Conservation (phyloP, 2,797 vertebrate species). For the Lithobates pipiens region DNA sequence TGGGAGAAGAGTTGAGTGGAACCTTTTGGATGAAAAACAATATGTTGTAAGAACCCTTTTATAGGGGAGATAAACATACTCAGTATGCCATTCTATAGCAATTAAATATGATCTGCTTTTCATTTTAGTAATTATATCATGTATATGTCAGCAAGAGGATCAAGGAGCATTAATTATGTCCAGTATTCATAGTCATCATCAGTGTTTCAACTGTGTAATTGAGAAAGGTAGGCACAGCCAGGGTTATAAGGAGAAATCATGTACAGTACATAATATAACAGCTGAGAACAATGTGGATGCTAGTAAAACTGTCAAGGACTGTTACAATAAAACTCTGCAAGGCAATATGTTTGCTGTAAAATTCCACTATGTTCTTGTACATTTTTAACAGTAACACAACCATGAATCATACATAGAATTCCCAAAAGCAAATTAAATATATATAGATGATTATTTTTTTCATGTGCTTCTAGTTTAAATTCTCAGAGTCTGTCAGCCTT, state of each 20-base stretch:
- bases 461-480: no score
- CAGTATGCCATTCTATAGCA: no score
- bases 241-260: not conserved
- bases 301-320: constrained; percentile 1
- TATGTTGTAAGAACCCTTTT: no score
- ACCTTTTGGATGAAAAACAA: no score
- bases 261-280: not conserved
- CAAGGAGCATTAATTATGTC: not conserved
- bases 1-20: no score
- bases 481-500: no score
- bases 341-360: not conserved
- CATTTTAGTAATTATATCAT: not conserved
- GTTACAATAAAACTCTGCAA: not conserved
- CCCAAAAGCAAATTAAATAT: no score
- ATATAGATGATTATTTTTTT: no score
- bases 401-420: no score
- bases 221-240: not conserved
- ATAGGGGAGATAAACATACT: no score
- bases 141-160: not conserved
- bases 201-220: not conserved
- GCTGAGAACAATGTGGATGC: not conserved
- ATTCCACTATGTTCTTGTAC: no score
- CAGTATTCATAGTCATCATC: not conserved
- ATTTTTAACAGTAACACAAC: no score
- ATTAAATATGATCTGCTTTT: not conserved